Conservation (phyloP, 1,140 invertebrate species). For the Choristoneura fumiferana region DNA sequence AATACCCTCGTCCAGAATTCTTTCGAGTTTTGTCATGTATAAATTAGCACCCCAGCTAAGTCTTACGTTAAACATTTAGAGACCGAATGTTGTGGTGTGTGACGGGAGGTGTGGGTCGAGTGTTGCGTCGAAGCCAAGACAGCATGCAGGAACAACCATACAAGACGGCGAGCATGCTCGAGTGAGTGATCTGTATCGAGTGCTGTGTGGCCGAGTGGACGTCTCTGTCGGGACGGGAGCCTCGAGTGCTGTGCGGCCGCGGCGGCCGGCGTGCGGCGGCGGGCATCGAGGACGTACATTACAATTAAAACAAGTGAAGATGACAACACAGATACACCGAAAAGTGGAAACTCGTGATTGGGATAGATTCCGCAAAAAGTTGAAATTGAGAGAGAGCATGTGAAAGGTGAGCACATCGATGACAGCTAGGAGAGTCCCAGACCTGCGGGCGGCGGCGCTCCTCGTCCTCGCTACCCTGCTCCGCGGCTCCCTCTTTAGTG, state of each 20-base stretch:
- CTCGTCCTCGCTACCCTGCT: constrained; percentile 79
- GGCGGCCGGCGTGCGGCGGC: constrained; percentile 48
- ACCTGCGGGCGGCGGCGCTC: constrained; percentile 77
- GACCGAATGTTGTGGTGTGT: constrained; percentile 22
- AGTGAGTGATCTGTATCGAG: constrained; percentile 65
- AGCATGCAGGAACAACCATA: constrained; percentile 72
- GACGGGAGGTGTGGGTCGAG: constrained; percentile 20
- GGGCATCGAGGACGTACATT: constrained; percentile 59
- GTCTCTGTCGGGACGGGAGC: constrained; percentile 43
- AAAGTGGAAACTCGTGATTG: constrained; percentile 69
- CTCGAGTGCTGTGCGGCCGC: constrained; percentile 49
- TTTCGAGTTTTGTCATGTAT: constrained; percentile 14
- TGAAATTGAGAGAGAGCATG: constrained; percentile 46
- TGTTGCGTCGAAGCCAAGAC: constrained; percentile 72
- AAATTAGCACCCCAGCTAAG: constrained; percentile 3
- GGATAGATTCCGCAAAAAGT: constrained; percentile 60
- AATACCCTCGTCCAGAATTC: constrained; percentile 22
- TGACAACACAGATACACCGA: constrained; percentile 64
- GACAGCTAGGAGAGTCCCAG: constrained; percentile 70
- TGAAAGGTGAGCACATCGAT: constrained; percentile 72
- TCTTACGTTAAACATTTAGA: constrained; percentile 14
- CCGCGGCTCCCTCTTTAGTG: constrained; percentile 86
- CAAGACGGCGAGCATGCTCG: constrained; percentile 66
- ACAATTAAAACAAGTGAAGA: constrained; percentile 55
- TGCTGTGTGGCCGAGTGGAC: constrained; percentile 42